Evolutionary conservation across 2,797 vertebrate genomes (phyloP).

Genomic region (Enteromius anoplus): DNA sequence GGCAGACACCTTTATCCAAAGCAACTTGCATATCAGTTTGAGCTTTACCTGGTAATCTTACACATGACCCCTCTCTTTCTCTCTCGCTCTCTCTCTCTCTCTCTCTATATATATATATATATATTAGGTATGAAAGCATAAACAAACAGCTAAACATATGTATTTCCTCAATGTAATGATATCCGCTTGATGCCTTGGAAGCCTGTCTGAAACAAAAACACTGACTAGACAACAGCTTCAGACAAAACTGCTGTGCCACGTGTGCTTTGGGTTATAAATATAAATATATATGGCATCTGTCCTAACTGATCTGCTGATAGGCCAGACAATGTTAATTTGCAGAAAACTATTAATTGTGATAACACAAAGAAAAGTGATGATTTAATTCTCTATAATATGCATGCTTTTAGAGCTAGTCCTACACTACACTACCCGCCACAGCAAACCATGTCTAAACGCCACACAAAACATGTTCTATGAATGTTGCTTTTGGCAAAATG

Average conservation of each 20-base stretch:
- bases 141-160: not conserved
- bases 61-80: not conserved
- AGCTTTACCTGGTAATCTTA: not conserved
- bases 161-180: not conserved
- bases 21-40: not conserved
- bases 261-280: not conserved
- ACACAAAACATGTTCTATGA: slow-evolving; percentile 69
- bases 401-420: slow-evolving; percentile 58
- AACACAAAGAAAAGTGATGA: not conserved
- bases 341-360: not conserved
- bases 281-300: not conserved
- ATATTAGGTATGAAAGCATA: not conserved
- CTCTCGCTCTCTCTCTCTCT: too few species aligned
- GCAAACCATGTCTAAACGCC: slow-evolving; percentile 42
- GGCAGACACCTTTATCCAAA: not conserved
- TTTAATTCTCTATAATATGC: not conserved
- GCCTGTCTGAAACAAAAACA: not conserved
- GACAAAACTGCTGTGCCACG: not conserved
- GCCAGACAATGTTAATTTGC: not conserved
- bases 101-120: too few species aligned
- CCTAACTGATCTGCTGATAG: not conserved
- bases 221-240: not conserved
- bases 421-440: not conserved
- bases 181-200: not conserved
- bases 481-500: slow-evolving; percentile 77